A percentile compares a stretch with the other conserved stretches of the same genome.
phyloP scores from a whole-genome alignment of 2,888 invertebrate genomes.

The Griposia aprilina region DNA sequence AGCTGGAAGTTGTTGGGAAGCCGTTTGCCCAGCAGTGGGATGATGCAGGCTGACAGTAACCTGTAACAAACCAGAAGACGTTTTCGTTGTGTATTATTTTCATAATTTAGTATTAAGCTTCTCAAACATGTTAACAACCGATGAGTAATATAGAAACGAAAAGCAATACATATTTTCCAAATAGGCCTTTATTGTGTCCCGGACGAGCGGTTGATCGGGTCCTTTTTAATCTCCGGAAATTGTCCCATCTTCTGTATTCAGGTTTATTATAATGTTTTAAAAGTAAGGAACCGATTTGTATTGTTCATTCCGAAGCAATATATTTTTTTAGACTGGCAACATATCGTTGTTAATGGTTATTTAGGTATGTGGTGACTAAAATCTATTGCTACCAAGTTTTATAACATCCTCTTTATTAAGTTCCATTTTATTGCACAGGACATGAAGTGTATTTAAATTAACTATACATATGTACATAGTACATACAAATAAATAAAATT shows the following conservation, averaged over 20 bases:
- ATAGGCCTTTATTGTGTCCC: background rate
- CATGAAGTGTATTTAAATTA: background rate
- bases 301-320: background rate
- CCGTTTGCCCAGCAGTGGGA: background rate
- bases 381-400: background rate
- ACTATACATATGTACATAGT: no score
- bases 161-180: background rate
- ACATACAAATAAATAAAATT: no score
- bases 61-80: background rate
- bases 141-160: background rate
- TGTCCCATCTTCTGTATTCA: background rate
- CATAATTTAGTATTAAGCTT: background rate
- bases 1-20: background rate
- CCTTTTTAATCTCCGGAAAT: conserved; percentile 24
- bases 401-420: no score
- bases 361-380: background rate
- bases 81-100: background rate
- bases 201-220: background rate
- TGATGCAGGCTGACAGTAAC: background rate
- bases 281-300: background rate
- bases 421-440: background rate
- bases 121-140: background rate
- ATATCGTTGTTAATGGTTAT: background rate
- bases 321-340: background rate
- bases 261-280: background rate